phyloP scores from a whole-genome alignment of 2,797 vertebrate genomes.

The Pseudotriccus pelzelni region DNA sequence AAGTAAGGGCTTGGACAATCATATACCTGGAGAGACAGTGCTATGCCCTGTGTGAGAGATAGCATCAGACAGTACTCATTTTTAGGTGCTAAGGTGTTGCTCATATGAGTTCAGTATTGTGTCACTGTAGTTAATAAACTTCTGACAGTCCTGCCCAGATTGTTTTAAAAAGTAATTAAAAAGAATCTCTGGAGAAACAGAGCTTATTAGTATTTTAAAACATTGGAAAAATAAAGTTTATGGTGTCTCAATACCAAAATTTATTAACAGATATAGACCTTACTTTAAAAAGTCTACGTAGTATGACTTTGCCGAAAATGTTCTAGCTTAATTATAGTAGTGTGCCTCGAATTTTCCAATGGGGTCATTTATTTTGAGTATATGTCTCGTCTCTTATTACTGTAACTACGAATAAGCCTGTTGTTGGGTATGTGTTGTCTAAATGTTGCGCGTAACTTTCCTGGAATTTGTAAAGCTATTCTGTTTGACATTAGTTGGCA shows the following conservation, averaged over 20 bases:
- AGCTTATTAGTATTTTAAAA: background rate
- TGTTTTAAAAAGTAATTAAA: background rate
- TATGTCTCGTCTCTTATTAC: slow-evolving; percentile 61
- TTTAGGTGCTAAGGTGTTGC: background rate
- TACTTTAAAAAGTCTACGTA: slow-evolving; percentile 22
- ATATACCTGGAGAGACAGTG: background rate
- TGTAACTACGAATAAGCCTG: slow-evolving; percentile 55
- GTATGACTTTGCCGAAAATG: slow-evolving; percentile 53
- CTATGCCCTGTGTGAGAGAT: background rate
- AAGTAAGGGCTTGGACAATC: background rate
- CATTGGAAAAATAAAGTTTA: background rate
- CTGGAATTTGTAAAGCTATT: slow-evolving; percentile 69
- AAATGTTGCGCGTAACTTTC: slow-evolving; percentile 53
- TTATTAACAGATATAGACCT: background rate
- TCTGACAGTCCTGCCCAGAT: background rate
- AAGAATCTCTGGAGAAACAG: background rate
- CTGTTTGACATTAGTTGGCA: slow-evolving; percentile 68
- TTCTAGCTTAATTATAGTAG: slow-evolving; percentile 66
- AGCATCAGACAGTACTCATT: background rate
- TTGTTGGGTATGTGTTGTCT: slow-evolving; percentile 66
- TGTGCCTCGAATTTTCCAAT: slow-evolving; percentile 60
- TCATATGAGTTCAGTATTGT: background rate
- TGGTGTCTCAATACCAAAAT: background rate
- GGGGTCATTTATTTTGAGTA: slow-evolving; percentile 67
- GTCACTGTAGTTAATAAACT: background rate